A percentile compares a stretch with the other conserved stretches of the same genome.
These are phyloP conservation scores for Myrmophylax atrothorax DNA, from an alignment of 2,113 vertebrate species.

Conservation along the genomic window DNA sequence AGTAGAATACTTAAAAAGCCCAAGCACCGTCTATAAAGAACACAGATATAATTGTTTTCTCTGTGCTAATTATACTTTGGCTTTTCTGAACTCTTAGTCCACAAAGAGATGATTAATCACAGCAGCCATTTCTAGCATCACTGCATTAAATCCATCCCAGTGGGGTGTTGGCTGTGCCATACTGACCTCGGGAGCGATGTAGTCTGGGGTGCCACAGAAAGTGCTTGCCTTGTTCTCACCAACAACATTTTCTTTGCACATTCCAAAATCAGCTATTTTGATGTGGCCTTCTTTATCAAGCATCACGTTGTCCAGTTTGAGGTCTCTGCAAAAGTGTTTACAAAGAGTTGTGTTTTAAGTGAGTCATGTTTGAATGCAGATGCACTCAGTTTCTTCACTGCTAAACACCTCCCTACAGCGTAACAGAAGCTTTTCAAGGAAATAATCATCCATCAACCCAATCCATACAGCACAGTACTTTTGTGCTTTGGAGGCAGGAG, in stretches of 20 bases:
- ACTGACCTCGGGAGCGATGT: constrained; percentile 89
- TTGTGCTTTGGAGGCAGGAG: background rate
- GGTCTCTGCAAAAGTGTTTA: constrained; percentile 79
- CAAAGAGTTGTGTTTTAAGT: background rate
- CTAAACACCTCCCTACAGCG: background rate
- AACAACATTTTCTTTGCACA: constrained; percentile 95
- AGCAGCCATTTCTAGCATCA: background rate
- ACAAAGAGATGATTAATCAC: background rate
- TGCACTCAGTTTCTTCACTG: background rate
- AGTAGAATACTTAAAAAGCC: background rate
- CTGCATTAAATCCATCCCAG: background rate
- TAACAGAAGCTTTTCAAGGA: background rate
- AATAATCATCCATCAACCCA: background rate
- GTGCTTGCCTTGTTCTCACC: constrained; percentile 91
- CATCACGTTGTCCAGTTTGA: constrained; percentile 98
- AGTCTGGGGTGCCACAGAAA: constrained; percentile 97
- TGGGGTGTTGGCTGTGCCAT: background rate
- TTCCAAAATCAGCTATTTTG: constrained; percentile 97
- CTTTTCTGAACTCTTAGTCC: background rate
- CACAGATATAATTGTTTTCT: background rate
- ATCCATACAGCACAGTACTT: background rate
- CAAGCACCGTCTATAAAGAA: background rate
- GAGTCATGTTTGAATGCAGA: background rate
- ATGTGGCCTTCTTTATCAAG: constrained; percentile 92
- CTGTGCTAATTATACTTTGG: background rate